Base-by-base conservation (phyloP, 2,888 invertebrate species). In the Sarcophaga subvicina region DNA sequence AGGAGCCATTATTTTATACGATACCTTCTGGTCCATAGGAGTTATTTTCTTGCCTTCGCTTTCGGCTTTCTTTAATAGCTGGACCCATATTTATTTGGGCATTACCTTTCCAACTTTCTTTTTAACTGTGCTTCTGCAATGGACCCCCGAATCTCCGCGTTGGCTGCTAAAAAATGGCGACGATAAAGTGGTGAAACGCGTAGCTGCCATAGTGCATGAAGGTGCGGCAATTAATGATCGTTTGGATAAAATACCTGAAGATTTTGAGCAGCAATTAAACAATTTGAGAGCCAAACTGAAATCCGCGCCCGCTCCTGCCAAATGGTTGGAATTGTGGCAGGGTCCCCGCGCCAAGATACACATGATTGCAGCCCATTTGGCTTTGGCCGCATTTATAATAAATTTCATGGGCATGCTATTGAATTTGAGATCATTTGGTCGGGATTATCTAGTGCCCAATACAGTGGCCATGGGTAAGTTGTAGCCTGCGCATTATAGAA, bases 1-100 rank as follows among this genome's bases (percentile, higher is more conserved):
- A 25, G 92, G 93, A 2, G 91, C 92, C 22, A 91, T 92, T 14
- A 93, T 93, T 45, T 91, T 94, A 20, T 94, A 93, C 85, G 94
- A 94, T 84, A 93, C 93, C 2, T 94, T 94, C 86, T 94, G 94
- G 94, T 94, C 94, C 8, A 87, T 94, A 73, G 94, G 94, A 4
- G 93, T 94, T 4, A 92, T 94, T 27, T 86, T 94, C 14, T 88
- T 94, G 77, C 94, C 94, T 12, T 92, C 91, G 0, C 89, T 94
- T 0, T 91, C 93, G 1, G 92, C 92, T 11, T 92, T 93, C 88
- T 93, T 93, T 70, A 90, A 89, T 22, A 93, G 89, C 82, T 94
- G 94, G 94, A 91, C 92, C 0, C 90, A 92, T 60, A 93, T 94
- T 77, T 94, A 94, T 87, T 88, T 94, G 67, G 92, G 93, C 67